These are phyloP conservation scores for Gambusia yucatana DNA, from an alignment of 2,797 vertebrate species.

Conservation along the genomic window DNA sequence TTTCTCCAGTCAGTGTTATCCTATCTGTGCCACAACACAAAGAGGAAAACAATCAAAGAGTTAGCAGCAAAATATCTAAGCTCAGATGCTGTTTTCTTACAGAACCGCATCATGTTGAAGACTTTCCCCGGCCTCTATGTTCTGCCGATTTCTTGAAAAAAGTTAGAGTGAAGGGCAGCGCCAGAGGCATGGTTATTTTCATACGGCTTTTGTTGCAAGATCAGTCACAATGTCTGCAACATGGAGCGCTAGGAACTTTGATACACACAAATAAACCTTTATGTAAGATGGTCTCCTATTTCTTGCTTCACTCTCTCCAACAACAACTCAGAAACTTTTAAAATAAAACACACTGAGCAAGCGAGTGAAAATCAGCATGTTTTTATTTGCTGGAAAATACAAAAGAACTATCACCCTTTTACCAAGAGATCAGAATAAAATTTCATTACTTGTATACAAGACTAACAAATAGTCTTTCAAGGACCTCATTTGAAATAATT, in stretches of 20 bases:
- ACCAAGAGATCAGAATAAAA: background rate
- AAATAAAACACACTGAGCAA: background rate
- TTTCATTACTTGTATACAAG: slow-evolving; percentile 21
- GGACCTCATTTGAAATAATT: slow-evolving; percentile 44
- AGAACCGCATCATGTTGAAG: slow-evolving; percentile 51
- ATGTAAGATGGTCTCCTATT: slow-evolving; percentile 49
- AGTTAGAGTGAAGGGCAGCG: slow-evolving; percentile 42
- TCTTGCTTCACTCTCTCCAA: slow-evolving; percentile 19
- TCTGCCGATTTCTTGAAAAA: slow-evolving; percentile 70
- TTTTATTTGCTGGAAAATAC: background rate
- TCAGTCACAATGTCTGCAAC: slow-evolving; percentile 65
- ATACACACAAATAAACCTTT: slow-evolving; percentile 62
- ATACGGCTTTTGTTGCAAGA: slow-evolving; percentile 63
- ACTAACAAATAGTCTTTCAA: slow-evolving; percentile 32
- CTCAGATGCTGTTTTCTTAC: slow-evolving; percentile 59
- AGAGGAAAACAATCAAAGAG: slow-evolving; percentile 67
- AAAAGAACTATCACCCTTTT: slow-evolving; percentile 12
- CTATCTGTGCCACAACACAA: slow-evolving; percentile 52
- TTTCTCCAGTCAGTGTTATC: slow-evolving; percentile 62
- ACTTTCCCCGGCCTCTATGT: slow-evolving; percentile 48
- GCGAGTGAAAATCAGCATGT: slow-evolving; percentile 15
- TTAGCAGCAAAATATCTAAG: slow-evolving; percentile 58
- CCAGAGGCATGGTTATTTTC: slow-evolving; percentile 60
- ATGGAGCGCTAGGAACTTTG: slow-evolving; percentile 53
- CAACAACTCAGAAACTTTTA: slow-evolving; percentile 24